Percentiles rank a stretch among this genome's conserved stretches.
Evolutionary conservation across 2,888 invertebrate genomes (phyloP).

Genomic region (Lapara coniferarum): DNA sequence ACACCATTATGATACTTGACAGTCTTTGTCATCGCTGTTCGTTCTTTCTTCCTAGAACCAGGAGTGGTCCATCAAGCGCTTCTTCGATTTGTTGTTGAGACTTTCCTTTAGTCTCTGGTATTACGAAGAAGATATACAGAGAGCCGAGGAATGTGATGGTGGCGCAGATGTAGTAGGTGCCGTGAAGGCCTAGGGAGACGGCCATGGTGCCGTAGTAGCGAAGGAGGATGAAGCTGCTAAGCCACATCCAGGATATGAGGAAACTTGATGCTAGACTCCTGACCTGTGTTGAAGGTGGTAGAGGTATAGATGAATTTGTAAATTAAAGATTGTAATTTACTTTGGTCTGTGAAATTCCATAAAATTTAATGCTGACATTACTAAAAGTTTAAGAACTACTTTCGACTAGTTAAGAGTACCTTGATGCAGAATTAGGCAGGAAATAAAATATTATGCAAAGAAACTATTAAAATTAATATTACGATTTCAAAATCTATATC

Average conservation of each 20-base stretch:
- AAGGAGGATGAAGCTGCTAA: conserved; percentile 71
- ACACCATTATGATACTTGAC: conserved; percentile 45
- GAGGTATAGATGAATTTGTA: too few species aligned
- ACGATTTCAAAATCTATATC: too few species aligned
- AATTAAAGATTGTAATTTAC: too few species aligned
- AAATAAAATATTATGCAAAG: too few species aligned
- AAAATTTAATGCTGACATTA: too few species aligned
- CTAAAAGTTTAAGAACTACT: too few species aligned
- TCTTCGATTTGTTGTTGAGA: conserved; percentile 68
- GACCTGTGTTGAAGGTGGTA: conserved; percentile 51
- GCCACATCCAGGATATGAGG: conserved; percentile 77
- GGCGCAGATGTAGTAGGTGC: conserved; percentile 73
- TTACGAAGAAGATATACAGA: conserved; percentile 58
- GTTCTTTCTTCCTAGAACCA: conserved; percentile 47
- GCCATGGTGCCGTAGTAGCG: conserved; percentile 73
- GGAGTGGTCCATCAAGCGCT: conserved; percentile 61
- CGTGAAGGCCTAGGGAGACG: conserved; percentile 66
- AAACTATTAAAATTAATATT: too few species aligned
- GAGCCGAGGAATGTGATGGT: conserved; percentile 68
- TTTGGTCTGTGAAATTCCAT: too few species aligned
- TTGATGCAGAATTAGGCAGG: too few species aligned
- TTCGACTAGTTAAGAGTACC: too few species aligned
- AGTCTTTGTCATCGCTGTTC: conserved; percentile 64
- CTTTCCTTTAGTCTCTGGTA: conserved; percentile 73
- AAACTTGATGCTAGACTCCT: conserved; percentile 75